A percentile compares a stretch with the other conserved stretches of the same genome.
These are phyloP conservation scores for Laothoe populi DNA, from an alignment of 2,888 invertebrate species.

Conservation along the genomic window DNA sequence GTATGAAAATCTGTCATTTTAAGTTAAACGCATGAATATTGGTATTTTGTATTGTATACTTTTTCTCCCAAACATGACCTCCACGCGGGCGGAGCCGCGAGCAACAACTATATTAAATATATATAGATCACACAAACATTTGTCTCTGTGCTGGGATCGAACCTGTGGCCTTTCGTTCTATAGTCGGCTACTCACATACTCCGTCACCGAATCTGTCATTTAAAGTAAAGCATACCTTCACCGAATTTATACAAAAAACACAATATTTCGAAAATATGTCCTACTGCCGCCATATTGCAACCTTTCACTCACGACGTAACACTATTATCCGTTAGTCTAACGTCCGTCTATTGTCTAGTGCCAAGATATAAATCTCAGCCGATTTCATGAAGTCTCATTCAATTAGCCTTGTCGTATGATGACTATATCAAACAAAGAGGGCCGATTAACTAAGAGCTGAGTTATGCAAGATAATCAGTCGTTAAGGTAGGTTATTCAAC, in stretches of 20 bases:
- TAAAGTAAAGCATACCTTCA: not conserved
- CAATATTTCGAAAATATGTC: not conserved
- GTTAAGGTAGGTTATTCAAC: constrained; percentile 70
- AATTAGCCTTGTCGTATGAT: constrained; percentile 28
- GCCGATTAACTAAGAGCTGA: constrained; percentile 48
- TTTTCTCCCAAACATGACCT: too few relatives aligned
- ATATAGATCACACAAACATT: too few relatives aligned
- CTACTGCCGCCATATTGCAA: not conserved
- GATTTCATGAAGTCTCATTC: constrained; percentile 13
- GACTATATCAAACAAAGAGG: constrained; percentile 62
- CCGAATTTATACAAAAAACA: not conserved
- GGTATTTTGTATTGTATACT: too few relatives aligned
- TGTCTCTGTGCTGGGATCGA: too few relatives aligned
- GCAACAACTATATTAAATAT: too few relatives aligned
- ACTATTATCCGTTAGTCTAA: constrained; percentile 12
- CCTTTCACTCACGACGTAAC: constrained; percentile 20
- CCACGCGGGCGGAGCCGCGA: too few relatives aligned
- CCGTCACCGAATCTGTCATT: not conserved
- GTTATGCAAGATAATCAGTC: constrained; percentile 56
- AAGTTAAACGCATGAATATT: too few relatives aligned
- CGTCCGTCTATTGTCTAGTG: constrained; percentile 14
- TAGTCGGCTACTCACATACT: too few relatives aligned
- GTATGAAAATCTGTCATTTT: too few relatives aligned
- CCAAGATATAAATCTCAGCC: constrained; percentile 16
- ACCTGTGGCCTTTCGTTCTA: too few relatives aligned